Percentiles rank a stretch among this genome's conserved stretches.
Evolutionary conservation across 2,888 invertebrate genomes (phyloP).

Genomic region (Orthonevra nobilis): DNA sequence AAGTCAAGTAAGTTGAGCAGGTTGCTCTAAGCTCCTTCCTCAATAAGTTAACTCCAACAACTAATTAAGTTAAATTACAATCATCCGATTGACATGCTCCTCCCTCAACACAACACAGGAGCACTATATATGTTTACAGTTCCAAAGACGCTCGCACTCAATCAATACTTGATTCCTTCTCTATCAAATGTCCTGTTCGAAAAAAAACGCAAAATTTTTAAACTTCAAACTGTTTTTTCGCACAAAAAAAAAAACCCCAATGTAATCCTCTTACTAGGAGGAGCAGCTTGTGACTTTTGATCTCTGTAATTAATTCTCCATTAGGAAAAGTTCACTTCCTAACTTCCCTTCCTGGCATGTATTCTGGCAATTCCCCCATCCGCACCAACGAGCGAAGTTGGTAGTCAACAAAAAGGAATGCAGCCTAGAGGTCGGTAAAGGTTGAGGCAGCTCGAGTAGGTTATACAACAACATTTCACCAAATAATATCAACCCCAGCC

Average conservation of each 20-base stretch:
- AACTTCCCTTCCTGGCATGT: constrained; percentile 18
- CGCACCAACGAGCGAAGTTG: constrained; percentile 14
- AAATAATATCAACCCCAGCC: constrained; percentile 1
- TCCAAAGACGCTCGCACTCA: no score
- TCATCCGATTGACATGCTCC: no score
- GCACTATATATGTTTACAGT: no score
- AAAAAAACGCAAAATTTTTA: no score
- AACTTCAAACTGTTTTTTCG: not conserved
- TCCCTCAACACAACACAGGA: no score
- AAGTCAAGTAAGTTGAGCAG: no score
- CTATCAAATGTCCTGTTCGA: no score
- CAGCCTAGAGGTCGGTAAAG: constrained; percentile 47
- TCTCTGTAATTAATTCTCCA: constrained; percentile 62
- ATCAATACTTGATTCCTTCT: no score
- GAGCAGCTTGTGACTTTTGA: constrained; percentile 47
- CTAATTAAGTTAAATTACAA: no score
- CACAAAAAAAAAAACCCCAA: not conserved
- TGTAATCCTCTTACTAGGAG: constrained; percentile 32
- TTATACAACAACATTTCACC: constrained; percentile 40
- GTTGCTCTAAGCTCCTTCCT: no score
- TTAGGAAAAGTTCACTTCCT: constrained; percentile 43
- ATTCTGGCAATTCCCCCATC: constrained; percentile 39
- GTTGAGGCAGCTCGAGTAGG: no score
- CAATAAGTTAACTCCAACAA: no score
- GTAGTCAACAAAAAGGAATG: constrained; percentile 61